Evolutionary conservation across 2,797 vertebrate genomes (phyloP), one percentile per base, ranked within the genome.

Genomic region (Holocentrus rufus): DNA sequence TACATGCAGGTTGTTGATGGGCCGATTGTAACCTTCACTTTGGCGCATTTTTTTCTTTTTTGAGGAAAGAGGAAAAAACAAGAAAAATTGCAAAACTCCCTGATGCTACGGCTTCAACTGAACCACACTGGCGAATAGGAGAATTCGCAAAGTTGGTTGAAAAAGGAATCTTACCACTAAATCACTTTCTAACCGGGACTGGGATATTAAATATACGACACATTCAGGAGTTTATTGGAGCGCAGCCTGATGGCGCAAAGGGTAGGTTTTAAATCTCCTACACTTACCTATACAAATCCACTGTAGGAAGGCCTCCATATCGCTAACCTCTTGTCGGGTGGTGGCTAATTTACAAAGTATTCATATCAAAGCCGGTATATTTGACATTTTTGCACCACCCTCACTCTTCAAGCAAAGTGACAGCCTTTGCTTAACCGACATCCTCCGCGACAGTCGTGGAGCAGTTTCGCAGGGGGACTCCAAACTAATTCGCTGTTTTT

Each of bases 211-310:
- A 96, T 95, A 98, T 94, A 96, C 96, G 96, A 95, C 95, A 95
- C 95, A 95, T 96, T 95, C 96, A 95, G 96, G 96, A 97, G 96
- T 96, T 98, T 97, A 96, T 97, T 96, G 96, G 96, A 98, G 97
- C 96, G 97, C 96, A 97, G 96, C 95, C 97, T 97, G 95, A 99
- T 99, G 98, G 98, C 98, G 96, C 98, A 99, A 97, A 97, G 97
- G 98, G 98, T 98, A 98, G 96, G 98, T 98, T 96, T 95, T 94
- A 96, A 96, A 96, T 95, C 95, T 95, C 95, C 94, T 91, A 92
- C 96, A 93, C 95, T 95, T 95, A 95, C 95, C 95, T 94, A 94
- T 88, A 96, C 95, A 95, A 94, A 95, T 92, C 94, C 94, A 95
- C 93, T 90, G 93, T 94, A 94, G 93, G 93, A 94, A 94, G 94